Evolutionary conservation across 2,113 vertebrate species (phyloP).

Genomic region (Leptobrachium leishanense): DNA sequence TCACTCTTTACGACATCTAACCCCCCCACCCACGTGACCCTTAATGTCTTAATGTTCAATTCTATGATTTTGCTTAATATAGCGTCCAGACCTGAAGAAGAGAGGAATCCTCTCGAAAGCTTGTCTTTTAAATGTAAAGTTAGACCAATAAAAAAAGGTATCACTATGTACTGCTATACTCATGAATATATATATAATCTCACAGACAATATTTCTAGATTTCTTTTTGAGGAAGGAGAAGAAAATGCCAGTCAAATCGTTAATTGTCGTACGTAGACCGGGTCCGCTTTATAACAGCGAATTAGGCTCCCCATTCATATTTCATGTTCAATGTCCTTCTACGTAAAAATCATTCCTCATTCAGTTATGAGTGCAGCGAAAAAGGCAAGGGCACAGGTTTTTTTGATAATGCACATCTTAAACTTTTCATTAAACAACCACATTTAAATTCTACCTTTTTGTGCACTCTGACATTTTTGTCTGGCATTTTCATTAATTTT

Average conservation of each 20-base stretch:
- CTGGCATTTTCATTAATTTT: slow-evolving; percentile 92
- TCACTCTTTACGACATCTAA: too few species aligned
- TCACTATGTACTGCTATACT: too few species aligned
- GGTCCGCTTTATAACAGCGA: slow-evolving; percentile 50
- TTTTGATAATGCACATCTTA: slow-evolving; percentile 74
- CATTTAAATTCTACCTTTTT: slow-evolving; percentile 83
- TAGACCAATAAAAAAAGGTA: too few species aligned
- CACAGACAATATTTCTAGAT: background rate
- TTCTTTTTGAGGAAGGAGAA: background rate
- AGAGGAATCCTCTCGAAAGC: too few species aligned
- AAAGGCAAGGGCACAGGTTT: slow-evolving; percentile 65
- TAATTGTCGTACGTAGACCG: slow-evolving; percentile 40
- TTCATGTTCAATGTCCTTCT: slow-evolving; percentile 63
- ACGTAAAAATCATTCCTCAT: slow-evolving; percentile 67
- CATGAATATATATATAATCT: too few species aligned
- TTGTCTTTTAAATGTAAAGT: too few species aligned
- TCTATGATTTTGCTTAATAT: too few species aligned
- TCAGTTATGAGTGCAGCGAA: slow-evolving; percentile 63
- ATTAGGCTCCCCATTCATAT: slow-evolving; percentile 55
- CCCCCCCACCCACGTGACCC: too few species aligned
- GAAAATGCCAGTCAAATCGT: slow-evolving; percentile 39
- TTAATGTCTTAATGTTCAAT: too few species aligned
- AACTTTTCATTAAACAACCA: slow-evolving; percentile 77
- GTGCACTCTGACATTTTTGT: slow-evolving; percentile 85
- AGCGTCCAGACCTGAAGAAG: too few species aligned